Evolutionary conservation across 2,888 invertebrate genomes (phyloP), one percentile per base, ranked within the genome.

Genomic region (Synanthedon myopaeformis): DNA sequence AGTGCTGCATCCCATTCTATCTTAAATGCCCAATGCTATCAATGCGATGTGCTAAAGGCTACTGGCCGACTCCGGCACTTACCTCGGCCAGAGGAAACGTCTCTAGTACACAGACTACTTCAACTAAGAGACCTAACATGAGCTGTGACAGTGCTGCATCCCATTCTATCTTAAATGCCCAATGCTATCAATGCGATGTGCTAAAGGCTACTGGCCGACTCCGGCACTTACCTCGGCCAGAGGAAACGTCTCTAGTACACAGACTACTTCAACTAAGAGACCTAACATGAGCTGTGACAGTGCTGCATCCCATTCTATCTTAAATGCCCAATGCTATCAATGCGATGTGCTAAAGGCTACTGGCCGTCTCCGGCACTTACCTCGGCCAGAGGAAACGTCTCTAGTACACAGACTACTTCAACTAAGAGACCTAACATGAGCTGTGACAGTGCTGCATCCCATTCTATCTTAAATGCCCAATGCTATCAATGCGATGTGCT

Each of bases 271-370:
- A 42, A 11, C 42, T n/a, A n/a, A 6, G 12, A 42, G 4, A 12
- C 12, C 19, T 19, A 19, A 19, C 19, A n/a, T 19, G 19, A 3
- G 2, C 3, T 19, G 19, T 19, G 19, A 19, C 19, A 19, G 19
- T 19, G 19, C 19, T 19, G 19, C 19, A 19, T 19, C 3, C 19
- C 3, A 19, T 19, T 19, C 19, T 19, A 19, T 19, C 19, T 19
- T 19, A 19, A 19, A 19, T 19, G 3, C 2, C 60, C 96, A 97
- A 79, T 90, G 97, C 53, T n/a, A n/a, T n/a, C n/a, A n/a, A n/a
- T n/a, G n/a, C n/a, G 95, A 98, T 83, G 91, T 96, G 56, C 89
- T 98, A 62, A n/a, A n/a, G 96, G 56, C 89, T 98, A 62, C 89
- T 97, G 56, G 93, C 94, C 49, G 90, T 94, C 63, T 94, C 94